Conservation (phyloP, 2,797 vertebrate species). For the Chelonia mydas region DNA sequence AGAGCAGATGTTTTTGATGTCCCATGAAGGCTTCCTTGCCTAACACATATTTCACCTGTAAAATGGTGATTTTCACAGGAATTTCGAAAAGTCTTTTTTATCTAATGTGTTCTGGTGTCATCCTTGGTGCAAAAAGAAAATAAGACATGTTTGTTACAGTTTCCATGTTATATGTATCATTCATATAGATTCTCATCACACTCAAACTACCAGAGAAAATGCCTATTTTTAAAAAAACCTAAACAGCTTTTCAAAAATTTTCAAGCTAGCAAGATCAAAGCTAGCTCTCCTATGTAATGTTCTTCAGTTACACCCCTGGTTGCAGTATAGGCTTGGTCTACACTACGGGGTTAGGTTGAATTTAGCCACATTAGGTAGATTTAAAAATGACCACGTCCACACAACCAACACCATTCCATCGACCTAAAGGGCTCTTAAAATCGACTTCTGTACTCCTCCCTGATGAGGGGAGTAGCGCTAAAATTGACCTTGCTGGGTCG, state of each 20-base stretch:
- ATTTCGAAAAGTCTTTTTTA: not conserved
- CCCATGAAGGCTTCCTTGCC: not conserved
- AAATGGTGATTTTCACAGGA: not conserved
- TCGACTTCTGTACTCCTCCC: no score
- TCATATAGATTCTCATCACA: not conserved
- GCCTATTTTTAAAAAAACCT: not conserved
- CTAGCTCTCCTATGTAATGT: not conserved
- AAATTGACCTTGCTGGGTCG: no score
- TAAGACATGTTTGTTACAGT: not conserved
- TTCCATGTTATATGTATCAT: not conserved
- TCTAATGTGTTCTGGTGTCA: not conserved
- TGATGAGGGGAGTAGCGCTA: no score
- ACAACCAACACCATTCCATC: no score
- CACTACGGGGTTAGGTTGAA: no score
- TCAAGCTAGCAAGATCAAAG: not conserved
- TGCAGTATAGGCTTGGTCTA: not conserved
- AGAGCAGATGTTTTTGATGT: fast-evolving
- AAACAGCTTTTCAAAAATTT: not conserved
- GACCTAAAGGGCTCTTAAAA: no score
- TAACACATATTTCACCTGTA: not conserved
- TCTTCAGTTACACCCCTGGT: not conserved
- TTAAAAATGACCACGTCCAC: no score
- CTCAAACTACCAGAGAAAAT: not conserved
- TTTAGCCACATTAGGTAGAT: no score
- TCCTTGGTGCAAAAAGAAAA: not conserved